These are phyloP conservation scores for Holothuria scabra DNA, from an alignment of 53 echinoderm and acorn worm genomes.

Conservation along the genomic window DNA sequence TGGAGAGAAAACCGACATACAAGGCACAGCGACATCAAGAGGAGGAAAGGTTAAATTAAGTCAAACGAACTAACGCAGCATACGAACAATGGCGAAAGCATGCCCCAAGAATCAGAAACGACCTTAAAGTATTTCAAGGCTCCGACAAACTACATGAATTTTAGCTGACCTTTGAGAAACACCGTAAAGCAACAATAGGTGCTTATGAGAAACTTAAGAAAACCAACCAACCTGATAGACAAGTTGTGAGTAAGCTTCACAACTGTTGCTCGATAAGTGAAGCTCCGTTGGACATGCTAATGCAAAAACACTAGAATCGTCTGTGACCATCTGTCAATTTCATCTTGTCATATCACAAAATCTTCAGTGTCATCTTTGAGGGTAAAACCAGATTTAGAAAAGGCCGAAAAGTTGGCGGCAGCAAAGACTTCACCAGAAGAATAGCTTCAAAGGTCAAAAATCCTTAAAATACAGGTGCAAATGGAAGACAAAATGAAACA, in stretches of 20 bases:
- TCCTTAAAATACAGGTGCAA: not conserved
- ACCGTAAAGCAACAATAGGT: not conserved
- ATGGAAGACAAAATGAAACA: not conserved
- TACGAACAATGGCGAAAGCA: not conserved
- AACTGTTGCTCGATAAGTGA: not conserved
- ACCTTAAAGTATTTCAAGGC: not conserved
- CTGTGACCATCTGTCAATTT: not conserved
- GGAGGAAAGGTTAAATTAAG: not conserved
- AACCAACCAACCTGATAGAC: not conserved
- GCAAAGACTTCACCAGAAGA: no score
- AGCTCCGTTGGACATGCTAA: not conserved
- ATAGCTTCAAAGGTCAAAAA: not conserved
- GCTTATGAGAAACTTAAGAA: not conserved
- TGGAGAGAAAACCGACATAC: not conserved
- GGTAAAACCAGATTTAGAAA: no score
- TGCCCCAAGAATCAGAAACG: not conserved
- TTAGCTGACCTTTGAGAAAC: not conserved
- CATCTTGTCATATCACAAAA: no score
- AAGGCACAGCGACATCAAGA: not conserved
- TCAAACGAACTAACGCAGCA: not conserved
- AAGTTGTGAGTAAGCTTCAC: not conserved
- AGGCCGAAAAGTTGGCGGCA: no score
- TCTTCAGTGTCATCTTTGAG: no score
- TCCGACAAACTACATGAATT: not conserved
- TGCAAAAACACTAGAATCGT: not conserved